These are phyloP conservation scores for Syrrhaptes paradoxus DNA, from an alignment of 2,113 vertebrate genomes.

Conservation along the genomic window DNA sequence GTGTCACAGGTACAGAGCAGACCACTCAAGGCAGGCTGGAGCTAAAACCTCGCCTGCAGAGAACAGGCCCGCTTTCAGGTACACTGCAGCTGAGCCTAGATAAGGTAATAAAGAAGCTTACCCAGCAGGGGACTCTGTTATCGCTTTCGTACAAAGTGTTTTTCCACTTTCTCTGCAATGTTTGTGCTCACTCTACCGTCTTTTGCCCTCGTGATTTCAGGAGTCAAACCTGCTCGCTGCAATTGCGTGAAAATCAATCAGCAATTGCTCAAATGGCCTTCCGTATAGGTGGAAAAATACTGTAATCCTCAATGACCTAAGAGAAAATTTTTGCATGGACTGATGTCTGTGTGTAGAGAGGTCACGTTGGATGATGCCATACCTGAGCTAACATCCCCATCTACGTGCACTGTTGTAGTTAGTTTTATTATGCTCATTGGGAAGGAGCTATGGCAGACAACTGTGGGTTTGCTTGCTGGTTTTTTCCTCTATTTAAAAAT, in stretches of 20 bases:
- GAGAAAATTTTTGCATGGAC: rapidly evolving
- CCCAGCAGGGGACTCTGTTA: neutral
- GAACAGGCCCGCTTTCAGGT: neutral
- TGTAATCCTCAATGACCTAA: neutral
- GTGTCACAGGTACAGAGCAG: neutral
- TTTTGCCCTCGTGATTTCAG: conserved; percentile 2
- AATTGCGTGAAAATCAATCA: conserved; percentile 27
- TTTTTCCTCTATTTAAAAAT: neutral
- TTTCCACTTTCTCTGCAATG: neutral
- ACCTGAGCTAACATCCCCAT: neutral
- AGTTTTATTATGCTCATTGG: neutral
- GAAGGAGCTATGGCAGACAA: neutral
- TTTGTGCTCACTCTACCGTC: neutral
- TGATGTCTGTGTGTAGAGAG: neutral
- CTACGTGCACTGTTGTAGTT: too few relatives aligned
- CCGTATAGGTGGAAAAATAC: neutral
- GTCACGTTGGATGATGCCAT: neutral
- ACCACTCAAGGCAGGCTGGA: neutral
- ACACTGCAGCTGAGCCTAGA: neutral
- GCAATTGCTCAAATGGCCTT: neutral
- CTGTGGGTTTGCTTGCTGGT: neutral
- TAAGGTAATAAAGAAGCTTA: conserved; percentile 11
- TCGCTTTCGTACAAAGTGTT: neutral
- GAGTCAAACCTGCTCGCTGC: neutral
- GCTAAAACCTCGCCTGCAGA: neutral